Evolutionary conservation across 2,888 invertebrate genomes (phyloP), one percentile per base, ranked within the genome.

Genomic region (Hipparchia semele): DNA sequence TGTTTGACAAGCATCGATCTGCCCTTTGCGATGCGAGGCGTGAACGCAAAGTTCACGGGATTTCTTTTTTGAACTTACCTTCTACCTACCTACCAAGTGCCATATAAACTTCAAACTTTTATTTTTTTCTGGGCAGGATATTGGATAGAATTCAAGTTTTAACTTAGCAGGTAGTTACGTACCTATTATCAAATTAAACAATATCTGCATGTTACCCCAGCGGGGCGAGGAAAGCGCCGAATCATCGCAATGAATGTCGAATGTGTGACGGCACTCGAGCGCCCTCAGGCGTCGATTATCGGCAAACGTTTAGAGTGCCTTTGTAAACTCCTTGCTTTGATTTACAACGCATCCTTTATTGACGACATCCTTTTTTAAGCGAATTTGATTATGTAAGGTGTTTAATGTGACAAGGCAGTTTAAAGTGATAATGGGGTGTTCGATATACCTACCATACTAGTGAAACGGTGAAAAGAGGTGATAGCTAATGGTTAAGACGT

Each of bases 1-100:
- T 93, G 93, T 94, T 92, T 93, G 93, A 92, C 92, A 91, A 90
- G 87, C 90, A 94, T 94, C 93, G 93, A 93, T 93, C 92, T 93
- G 92, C 87, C 91, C 91, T 92, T 92, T 93, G 90, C 87, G 88
- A 89, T 88, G 86, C 90, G 87, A 90, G 86, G 90, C 91, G 91
- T 89, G 89, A 91, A 89, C 81, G 85, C 80, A 73, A 76, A 78
- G 77, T 76, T 77, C 76, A 75, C 68, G 65, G 71, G 75, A 70
- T 80, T 81, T 83, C 83, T 84, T 75, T 72, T 66, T 12, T 66
- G 53, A 54, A 66, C 12, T 39, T 39, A 4, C 12, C 53, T 51
- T 7, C 6, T 46, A 5, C n/a, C 33, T 59, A 59, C 39, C 39
- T 39, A 39, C 39, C 39, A 39, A 39, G 49, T 4, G 49, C 49